These are phyloP conservation scores for Drosophila recens DNA, from an alignment of 2,888 invertebrate species.

Conservation along the genomic window DNA sequence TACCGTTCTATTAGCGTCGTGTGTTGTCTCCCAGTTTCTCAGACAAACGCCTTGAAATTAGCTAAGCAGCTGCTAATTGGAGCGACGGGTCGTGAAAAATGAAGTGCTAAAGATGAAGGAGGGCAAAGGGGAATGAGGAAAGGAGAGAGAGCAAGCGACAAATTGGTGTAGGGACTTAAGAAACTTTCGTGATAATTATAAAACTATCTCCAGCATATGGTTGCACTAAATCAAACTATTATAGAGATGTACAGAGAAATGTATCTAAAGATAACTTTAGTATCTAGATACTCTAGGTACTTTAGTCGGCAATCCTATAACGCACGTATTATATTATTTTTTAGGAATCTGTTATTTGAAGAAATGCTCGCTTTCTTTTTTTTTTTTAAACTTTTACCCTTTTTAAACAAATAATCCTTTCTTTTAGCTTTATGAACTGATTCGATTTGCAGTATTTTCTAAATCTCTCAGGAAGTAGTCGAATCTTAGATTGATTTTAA, in stretches of 20 bases:
- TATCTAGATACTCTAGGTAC: no score
- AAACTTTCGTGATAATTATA: conserved; percentile 15
- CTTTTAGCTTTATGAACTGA: no score
- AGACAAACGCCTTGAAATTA: conserved; percentile 44
- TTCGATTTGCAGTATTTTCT: no score
- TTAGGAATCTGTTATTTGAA: no score
- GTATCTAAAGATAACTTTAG: no score
- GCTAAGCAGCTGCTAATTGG: conserved; percentile 71
- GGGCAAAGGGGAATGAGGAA: neutral
- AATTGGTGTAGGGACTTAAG: conserved; percentile 12
- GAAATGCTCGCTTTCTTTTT: no score
- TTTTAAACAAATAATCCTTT: no score
- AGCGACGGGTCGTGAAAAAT: conserved; percentile 49
- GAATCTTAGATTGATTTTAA: no score
- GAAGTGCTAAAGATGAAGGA: conserved; percentile 5
- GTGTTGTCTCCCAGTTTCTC: conserved; percentile 34
- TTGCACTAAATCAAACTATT: neutral
- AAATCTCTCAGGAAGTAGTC: no score
- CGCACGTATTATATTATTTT: neutral
- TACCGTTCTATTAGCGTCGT: conserved; percentile 43
- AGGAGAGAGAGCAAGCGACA: neutral
- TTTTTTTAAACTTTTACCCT: no score
- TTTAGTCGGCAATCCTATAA: no score
- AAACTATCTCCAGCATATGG: conserved; percentile 8
- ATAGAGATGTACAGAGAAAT: no score